A percentile compares a stretch with the other conserved stretches of the same genome.
These are phyloP conservation scores for Pluvianellus socialis DNA, from an alignment of 2,113 vertebrate species.

Conservation along the genomic window DNA sequence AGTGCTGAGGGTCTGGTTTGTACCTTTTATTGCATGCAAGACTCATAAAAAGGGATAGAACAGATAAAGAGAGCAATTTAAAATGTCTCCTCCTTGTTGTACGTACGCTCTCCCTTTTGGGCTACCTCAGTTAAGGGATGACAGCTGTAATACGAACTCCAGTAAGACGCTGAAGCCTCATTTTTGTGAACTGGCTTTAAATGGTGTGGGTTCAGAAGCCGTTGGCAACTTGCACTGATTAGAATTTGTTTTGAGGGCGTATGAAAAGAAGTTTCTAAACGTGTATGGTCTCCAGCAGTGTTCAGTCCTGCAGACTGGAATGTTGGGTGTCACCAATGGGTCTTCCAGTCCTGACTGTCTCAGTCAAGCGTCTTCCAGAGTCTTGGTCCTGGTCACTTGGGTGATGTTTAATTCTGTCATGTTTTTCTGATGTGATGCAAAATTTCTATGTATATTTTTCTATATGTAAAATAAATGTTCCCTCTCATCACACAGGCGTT, in stretches of 20 bases:
- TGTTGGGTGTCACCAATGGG: background rate
- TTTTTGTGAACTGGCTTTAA: background rate
- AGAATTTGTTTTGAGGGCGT: background rate
- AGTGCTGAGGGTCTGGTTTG: background rate
- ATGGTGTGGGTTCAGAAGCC: background rate
- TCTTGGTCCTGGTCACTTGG: background rate
- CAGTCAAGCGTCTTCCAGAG: background rate
- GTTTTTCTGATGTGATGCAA: background rate
- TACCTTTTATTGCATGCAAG: background rate
- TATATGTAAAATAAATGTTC: background rate
- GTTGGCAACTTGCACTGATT: background rate
- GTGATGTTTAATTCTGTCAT: background rate
- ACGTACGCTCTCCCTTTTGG: background rate
- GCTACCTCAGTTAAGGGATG: background rate
- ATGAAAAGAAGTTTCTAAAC: background rate
- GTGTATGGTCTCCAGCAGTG: background rate
- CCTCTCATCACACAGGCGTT: constrained; percentile 80
- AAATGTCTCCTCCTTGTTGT: background rate
- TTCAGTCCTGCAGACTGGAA: background rate
- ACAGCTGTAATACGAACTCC: background rate
- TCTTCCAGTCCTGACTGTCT: background rate
- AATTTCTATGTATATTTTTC: too few species aligned
- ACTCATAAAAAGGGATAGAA: background rate
- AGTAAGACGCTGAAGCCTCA: background rate
- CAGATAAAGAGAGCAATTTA: background rate